Base-by-base conservation (phyloP, 2,888 invertebrate genomes). In the Dolichopus griseipennis region DNA sequence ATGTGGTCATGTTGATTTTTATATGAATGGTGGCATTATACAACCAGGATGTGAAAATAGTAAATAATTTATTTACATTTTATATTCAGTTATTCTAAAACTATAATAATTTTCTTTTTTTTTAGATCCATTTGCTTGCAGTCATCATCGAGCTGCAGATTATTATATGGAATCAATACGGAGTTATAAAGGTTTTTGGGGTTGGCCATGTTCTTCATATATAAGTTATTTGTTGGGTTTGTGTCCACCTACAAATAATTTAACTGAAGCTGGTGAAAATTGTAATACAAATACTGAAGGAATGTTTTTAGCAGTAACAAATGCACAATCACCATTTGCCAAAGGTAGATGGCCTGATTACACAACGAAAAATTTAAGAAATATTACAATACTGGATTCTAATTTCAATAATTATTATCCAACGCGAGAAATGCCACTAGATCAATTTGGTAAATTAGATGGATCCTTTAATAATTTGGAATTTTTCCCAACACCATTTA, bases 1-100 rank as follows among this genome's bases (percentile, higher is more conserved):
- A 43, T 85, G 86, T 72, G 90, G 90, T 0, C 88, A 90, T 75
- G 85, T 87, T 0, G 90, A 90, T 74, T 90, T 90, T 75, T 90
- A 88, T 74, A 83, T 89, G 76, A 90, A 90, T 74, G 90, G 90
- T 0, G 90, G 90, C 0, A 82, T 86, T 33, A 81, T 84, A 61
- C 90, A 90, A 72, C 89, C 89, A 0, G 89, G 89, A 0, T 90
- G 90, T 75, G 77, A 78, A 77, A 77, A 78, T 69, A 80, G 83
- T 82, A 74, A 79, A 75, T 37, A 37, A 8, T 10, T 37, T 37
- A 37, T 37, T 27, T 37, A 37, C 18, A n/a, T 18, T 52, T 34
- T n/a, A 41, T 7, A 65, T 27, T 61, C 10, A 33, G 37, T 20
- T 33, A 37, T 10, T 10, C 12, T 37, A 27, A 27, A 34, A 41